phyloP scores from a whole-genome alignment of 2,888 invertebrate genomes.

The Caradrina kadenii region DNA sequence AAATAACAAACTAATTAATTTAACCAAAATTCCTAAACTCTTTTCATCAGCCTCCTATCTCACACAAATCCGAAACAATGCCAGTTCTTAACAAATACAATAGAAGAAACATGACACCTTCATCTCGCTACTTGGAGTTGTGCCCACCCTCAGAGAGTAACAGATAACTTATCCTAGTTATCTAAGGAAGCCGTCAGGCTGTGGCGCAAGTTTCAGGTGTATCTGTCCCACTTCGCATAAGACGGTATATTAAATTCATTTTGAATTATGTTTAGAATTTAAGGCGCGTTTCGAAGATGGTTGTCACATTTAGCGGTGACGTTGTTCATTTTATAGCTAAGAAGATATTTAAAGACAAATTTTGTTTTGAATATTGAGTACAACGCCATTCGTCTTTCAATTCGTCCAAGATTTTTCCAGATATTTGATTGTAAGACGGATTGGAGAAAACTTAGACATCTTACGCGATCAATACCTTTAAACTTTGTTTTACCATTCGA shows the following conservation, averaged over 20 bases:
- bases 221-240: conserved; percentile 28
- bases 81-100: conserved; percentile 16
- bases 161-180: conserved; percentile 53
- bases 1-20: not conserved
- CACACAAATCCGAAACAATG: conserved; percentile 12
- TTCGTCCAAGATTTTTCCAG: no score
- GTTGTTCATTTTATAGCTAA: not conserved
- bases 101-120: conserved; percentile 17
- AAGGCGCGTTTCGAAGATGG: conserved; percentile 5
- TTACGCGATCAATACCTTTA: no score
- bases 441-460: no score
- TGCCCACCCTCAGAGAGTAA: conserved; percentile 42
- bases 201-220: conserved; percentile 54
- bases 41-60: not conserved
- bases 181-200: conserved; percentile 38
- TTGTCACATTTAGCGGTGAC: conserved; percentile 1
- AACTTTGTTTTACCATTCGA: no score
- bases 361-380: not conserved
- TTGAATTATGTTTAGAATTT: conserved; percentile 46
- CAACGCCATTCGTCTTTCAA: no score
- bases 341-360: not conserved
- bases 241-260: conserved; percentile 51
- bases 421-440: no score
- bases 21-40: not conserved
- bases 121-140: conserved; percentile 24